phyloP scores from a whole-genome alignment of 2,797 vertebrate genomes.

The Epinephelus awoara region DNA sequence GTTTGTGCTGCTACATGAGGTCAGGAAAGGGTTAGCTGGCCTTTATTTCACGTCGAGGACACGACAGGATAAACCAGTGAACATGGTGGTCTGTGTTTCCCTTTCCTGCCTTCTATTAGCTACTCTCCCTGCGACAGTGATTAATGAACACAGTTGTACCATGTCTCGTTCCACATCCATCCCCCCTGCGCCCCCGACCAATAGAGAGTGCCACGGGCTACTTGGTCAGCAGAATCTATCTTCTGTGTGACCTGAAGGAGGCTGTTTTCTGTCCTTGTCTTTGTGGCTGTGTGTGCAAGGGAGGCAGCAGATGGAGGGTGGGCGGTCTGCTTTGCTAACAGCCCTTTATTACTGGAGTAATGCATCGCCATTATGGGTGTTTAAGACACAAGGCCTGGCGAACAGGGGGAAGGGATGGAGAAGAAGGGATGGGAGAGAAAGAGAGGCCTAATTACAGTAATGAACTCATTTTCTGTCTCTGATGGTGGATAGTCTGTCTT shows the following conservation, averaged over 20 bases:
- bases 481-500: constrained; percentile 72
- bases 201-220: constrained; percentile 50
- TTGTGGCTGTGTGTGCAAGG: constrained; percentile 59
- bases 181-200: constrained; percentile 34
- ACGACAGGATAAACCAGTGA: constrained; percentile 60
- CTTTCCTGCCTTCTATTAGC: constrained; percentile 64
- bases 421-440: constrained; percentile 53
- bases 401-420: constrained; percentile 45
- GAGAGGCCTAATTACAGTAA: constrained; percentile 81
- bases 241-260: constrained; percentile 73
- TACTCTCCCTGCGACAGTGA: constrained; percentile 77
- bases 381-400: constrained; percentile 76
- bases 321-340: constrained; percentile 71
- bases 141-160: constrained; percentile 74
- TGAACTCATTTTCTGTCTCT: constrained; percentile 81
- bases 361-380: constrained; percentile 78
- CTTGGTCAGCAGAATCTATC: constrained; percentile 78
- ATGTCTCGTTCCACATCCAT: constrained; percentile 58
- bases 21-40: constrained; percentile 64
- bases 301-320: constrained; percentile 77
- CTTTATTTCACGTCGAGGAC: constrained; percentile 65
- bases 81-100: constrained; percentile 75
- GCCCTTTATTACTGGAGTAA: constrained; percentile 76
- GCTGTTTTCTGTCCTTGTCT: constrained; percentile 72
- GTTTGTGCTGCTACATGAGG: constrained; percentile 54